A percentile compares a stretch with the other conserved stretches of the same genome.
These are phyloP conservation scores for Polydrusus cervinus DNA, from an alignment of 2,888 invertebrate genomes.

Conservation along the genomic window DNA sequence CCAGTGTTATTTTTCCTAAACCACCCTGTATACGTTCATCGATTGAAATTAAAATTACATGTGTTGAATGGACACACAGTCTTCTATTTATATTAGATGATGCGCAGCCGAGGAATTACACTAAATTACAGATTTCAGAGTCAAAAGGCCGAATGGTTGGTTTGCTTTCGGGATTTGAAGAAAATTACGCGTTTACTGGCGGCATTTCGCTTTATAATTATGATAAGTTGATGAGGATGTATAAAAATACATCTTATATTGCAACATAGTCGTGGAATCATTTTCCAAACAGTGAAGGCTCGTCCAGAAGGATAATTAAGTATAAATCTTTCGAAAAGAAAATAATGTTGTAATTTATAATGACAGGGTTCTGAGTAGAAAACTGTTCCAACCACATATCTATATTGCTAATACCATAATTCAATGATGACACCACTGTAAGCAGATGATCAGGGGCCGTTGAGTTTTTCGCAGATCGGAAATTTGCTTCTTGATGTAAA, in stretches of 20 bases:
- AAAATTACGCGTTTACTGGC: neutral
- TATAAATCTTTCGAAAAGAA: too few relatives aligned
- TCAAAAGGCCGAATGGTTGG: slow-evolving; percentile 17
- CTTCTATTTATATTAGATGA: neutral
- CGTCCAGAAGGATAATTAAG: too few relatives aligned
- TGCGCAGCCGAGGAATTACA: slow-evolving; percentile 8
- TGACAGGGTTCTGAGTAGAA: too few relatives aligned
- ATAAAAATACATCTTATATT: neutral
- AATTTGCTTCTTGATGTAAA: too few relatives aligned
- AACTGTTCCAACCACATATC: too few relatives aligned
- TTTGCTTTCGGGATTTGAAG: neutral
- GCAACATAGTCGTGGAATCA: neutral
- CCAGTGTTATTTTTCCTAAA: neutral
- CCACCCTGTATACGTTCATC: too few relatives aligned
- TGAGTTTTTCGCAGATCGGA: too few relatives aligned
- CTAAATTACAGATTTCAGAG: slow-evolving; percentile 16
- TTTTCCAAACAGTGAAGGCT: neutral
- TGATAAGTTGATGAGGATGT: neutral
- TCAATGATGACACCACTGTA: too few relatives aligned
- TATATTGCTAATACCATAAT: too few relatives aligned
- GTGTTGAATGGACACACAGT: neutral
- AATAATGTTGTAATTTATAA: too few relatives aligned
- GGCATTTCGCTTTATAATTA: slow-evolving; percentile 10
- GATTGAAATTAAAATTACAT: neutral
- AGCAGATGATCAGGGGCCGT: too few relatives aligned